Evolutionary conservation across 1,140 invertebrate genomes (phyloP), one percentile per base, ranked within the genome.

Genomic region (Drosophila chauvacae): DNA sequence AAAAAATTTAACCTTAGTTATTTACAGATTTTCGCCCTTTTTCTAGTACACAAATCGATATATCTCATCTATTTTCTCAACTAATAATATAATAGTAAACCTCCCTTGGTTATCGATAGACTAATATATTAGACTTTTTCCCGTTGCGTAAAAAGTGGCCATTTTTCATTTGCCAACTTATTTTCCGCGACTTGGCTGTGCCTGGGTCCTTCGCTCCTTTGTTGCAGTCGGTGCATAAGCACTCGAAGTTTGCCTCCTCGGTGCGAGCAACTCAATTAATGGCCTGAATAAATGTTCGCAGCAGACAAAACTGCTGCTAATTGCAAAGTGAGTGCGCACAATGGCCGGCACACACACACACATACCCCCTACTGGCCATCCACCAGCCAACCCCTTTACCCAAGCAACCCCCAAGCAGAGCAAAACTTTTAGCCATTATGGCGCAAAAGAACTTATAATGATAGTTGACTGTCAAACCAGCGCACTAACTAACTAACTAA

Each of bases 251-350:
- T 41, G 51, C 44, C 66, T 47, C 51, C 55, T 50, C 44, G 69
- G 62, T 62, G 81, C 81, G 81, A 70, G 73, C 73, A 88, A 84
- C 84, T 87, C 85, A 88, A 88, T 88, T 88, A 88, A 88, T 90
- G 84, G 61, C 55, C 80, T 77, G 76, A 77, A 83, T 87, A 82
- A 86, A 86, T 77, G 75, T 70, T 69, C 77, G 84, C 84, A 72
- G 64, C 80, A 90, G 84, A 88, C 84, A 88, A 88, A 88, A 88
- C 84, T 90, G 84, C 78, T 88, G 85, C 84, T 88, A 88, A 88
- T 88, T 88, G 85, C 84, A 84, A 71, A 81, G 68, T 66, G 64
- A 81, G 73, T 66, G 74, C 81, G 59, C 81, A 82, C 80, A 82
- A 79, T 82, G 62, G 65, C 77, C 58, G 51, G 20, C 33, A 30